Percentiles rank a stretch among this genome's conserved stretches.
Evolutionary conservation across 1,140 invertebrate genomes (phyloP).

Genomic region (Zelostemma sp.): DNA sequence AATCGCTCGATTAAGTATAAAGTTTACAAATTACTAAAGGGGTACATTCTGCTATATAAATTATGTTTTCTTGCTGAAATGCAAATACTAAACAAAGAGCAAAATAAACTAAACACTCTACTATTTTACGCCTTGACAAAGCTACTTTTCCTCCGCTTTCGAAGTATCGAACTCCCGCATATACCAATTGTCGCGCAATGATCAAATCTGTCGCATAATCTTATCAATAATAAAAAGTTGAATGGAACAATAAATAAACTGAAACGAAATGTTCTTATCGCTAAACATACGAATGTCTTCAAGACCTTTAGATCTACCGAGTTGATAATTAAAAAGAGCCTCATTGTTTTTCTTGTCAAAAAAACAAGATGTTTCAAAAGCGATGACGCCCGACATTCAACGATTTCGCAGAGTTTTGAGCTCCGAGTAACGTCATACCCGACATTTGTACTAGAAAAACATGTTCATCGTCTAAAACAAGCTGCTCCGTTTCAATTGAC

Average conservation of each 20-base stretch:
- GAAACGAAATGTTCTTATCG: conserved; percentile 33
- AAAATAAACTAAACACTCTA: conserved; percentile 3
- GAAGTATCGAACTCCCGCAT: no score
- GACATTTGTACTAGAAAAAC: conserved; percentile 44
- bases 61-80: conserved; percentile 37
- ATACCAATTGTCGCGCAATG: background rate
- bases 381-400: no score
- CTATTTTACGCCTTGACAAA: conserved; percentile 11
- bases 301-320: conserved; percentile 30
- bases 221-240: conserved; percentile 22
- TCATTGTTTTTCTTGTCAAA: conserved; percentile 8
- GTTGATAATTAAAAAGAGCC: conserved; percentile 34
- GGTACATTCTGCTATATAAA: conserved; percentile 32
- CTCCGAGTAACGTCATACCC: conserved; percentile 32
- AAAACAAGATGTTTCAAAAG: no score
- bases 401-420: conserved; percentile 24
- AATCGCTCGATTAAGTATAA: conserved; percentile 44
- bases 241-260: conserved; percentile 47
- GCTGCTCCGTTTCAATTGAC: conserved; percentile 1
- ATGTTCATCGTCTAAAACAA: conserved; percentile 20
- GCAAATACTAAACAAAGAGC: conserved; percentile 25
- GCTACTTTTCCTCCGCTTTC: conserved; percentile 15
- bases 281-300: conserved; percentile 26
- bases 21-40: conserved; percentile 42
- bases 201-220: conserved; percentile 5